Percentiles rank a stretch among this genome's conserved stretches.
Conservation (phyloP, 2,888 invertebrate genomes). For the Epinotia nisella region DNA sequence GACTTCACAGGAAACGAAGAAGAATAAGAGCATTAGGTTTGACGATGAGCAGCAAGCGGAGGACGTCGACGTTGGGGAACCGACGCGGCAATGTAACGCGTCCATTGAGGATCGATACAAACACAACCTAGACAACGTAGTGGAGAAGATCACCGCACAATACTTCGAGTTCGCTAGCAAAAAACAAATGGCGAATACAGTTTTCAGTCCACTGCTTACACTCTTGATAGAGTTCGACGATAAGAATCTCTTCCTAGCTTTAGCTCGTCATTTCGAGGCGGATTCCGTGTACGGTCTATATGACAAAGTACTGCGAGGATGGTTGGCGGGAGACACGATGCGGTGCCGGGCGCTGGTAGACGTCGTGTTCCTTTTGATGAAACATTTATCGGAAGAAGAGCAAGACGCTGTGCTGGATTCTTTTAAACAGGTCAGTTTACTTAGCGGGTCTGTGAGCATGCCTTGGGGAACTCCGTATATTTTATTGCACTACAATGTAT, state of each 20-base stretch:
- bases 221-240: conserved; percentile 85
- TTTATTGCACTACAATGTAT: background rate
- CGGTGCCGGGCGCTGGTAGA: conserved; percentile 84
- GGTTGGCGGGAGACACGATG: conserved; percentile 81
- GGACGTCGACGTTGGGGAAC: background rate
- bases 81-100: conserved; percentile 49
- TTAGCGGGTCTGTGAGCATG: background rate
- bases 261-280: conserved; percentile 63
- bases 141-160: conserved; percentile 74
- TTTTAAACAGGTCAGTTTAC: conserved; percentile 81
- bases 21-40: conserved; percentile 62
- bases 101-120: conserved; percentile 63
- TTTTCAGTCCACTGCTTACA: conserved; percentile 81
- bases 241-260: conserved; percentile 73
- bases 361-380: conserved; percentile 86
- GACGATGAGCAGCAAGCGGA: conserved; percentile 53
- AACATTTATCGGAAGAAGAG: conserved; percentile 80
- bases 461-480: conserved; percentile 22
- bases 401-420: conserved; percentile 83
- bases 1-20: conserved; percentile 58
- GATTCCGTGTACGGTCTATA: conserved; percentile 62
- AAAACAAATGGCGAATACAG: conserved; percentile 67
- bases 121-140: conserved; percentile 74
- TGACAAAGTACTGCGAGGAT: conserved; percentile 67
- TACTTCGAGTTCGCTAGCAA: conserved; percentile 84